A percentile compares a stretch with the other conserved stretches of the same genome.
Conservation (phyloP, 2,113 vertebrate genomes). For the Pelvicachromis taeniatus region DNA sequence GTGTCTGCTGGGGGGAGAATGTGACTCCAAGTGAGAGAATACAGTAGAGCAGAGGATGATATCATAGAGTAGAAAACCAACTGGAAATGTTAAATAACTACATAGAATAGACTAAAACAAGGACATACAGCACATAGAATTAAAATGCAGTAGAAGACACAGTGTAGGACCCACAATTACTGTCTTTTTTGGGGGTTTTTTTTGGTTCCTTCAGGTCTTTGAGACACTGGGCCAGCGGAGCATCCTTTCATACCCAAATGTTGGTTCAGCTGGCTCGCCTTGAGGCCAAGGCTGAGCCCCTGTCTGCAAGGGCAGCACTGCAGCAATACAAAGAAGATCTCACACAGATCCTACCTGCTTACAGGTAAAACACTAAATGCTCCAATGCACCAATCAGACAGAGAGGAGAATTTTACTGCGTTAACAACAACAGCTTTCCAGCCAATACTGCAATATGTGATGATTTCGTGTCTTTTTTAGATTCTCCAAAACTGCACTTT, state of each 20-base stretch:
- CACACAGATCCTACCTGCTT: slow-evolving; percentile 48
- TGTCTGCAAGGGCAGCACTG: slow-evolving; percentile 46
- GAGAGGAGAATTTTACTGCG: neutral
- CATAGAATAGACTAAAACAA: neutral
- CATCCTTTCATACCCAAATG: slow-evolving; percentile 65
- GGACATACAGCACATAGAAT: neutral
- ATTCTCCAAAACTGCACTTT: neutral
- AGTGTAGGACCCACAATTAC: neutral
- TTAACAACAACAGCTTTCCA: neutral
- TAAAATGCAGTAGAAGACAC: neutral
- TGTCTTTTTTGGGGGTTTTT: neutral
- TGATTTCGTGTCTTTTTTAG: neutral
- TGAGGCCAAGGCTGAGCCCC: slow-evolving; percentile 25
- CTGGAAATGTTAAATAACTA: neutral
- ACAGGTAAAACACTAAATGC: slow-evolving; percentile 44
- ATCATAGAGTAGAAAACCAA: neutral
- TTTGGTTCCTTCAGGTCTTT: slow-evolving; percentile 38
- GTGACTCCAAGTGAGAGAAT: slow-evolving; percentile 44
- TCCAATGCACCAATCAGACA: neutral
- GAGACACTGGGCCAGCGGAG: slow-evolving; percentile 65
- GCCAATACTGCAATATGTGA: accelerated
- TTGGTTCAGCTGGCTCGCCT: slow-evolving; percentile 58
- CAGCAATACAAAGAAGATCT: slow-evolving; percentile 61
- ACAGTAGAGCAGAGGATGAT: neutral
- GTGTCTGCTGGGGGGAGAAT: slow-evolving; percentile 51